Percentiles rank a stretch among this genome's conserved stretches.
These are phyloP conservation scores for Pantala flavescens DNA, from an alignment of 1,140 invertebrate genomes.

Conservation along the genomic window DNA sequence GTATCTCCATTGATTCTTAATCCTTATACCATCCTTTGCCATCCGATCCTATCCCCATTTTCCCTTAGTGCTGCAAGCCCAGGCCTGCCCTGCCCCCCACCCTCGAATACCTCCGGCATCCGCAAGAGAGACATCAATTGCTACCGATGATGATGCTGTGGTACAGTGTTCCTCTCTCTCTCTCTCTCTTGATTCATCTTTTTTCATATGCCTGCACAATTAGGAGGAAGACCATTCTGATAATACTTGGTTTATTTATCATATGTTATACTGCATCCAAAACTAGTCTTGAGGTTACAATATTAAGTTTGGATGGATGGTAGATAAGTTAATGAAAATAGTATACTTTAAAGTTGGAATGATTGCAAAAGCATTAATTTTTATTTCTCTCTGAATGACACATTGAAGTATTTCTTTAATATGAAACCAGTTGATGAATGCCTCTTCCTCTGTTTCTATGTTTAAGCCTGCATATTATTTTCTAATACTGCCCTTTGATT, in stretches of 20 bases:
- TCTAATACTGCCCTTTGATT: too few species aligned
- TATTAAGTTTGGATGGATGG: too few species aligned
- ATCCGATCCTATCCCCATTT: not conserved
- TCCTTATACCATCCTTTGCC: not conserved
- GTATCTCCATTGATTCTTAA: too few species aligned
- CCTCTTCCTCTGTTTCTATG: too few species aligned
- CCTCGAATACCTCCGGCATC: not conserved
- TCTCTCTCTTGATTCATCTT: slow-evolving; percentile 6
- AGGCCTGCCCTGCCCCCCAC: not conserved
- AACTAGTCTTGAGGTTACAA: too few species aligned
- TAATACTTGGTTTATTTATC: not conserved
- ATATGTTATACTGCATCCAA: too few species aligned
- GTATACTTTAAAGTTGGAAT: too few species aligned
- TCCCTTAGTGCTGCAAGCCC: not conserved
- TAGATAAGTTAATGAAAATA: too few species aligned
- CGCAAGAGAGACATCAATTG: slow-evolving; percentile 1
- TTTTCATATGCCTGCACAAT: not conserved
- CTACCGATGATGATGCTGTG: slow-evolving; percentile 3
- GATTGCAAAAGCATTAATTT: not conserved
- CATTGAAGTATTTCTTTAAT: not conserved
- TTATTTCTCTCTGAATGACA: not conserved
- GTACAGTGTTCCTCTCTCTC: not conserved
- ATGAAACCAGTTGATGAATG: not conserved
- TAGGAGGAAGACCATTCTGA: not conserved
- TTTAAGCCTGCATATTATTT: too few species aligned